phyloP scores from a whole-genome alignment of 1,140 invertebrate genomes.

The Hestina assimilis region DNA sequence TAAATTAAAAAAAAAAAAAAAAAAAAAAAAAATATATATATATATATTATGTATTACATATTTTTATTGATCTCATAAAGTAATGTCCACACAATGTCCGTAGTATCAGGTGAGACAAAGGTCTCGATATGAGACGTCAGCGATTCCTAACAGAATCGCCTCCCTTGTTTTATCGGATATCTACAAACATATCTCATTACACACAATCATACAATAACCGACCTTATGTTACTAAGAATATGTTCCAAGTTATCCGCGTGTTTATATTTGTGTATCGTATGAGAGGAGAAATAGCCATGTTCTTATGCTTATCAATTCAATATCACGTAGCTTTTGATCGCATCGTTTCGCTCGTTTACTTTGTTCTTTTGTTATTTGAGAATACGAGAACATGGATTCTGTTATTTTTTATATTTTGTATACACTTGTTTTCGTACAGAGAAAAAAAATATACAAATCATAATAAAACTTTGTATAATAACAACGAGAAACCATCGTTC shows the following conservation, averaged over 20 bases:
- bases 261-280: not conserved
- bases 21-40: too few relatives aligned
- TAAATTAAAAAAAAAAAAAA: not conserved
- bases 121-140: constrained; percentile 65
- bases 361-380: constrained; percentile 31
- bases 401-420: not conserved
- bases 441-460: too few relatives aligned
- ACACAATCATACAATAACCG: constrained; percentile 5
- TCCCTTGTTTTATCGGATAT: constrained; percentile 59
- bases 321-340: constrained; percentile 61
- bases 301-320: constrained; percentile 57
- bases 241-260: not conserved
- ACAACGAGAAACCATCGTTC: too few relatives aligned
- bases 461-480: too few relatives aligned
- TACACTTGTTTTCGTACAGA: too few relatives aligned
- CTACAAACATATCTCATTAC: constrained; percentile 11
- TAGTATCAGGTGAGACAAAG: constrained; percentile 61
- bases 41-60: too few relatives aligned
- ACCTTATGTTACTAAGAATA: not conserved
- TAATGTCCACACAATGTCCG: constrained; percentile 36
- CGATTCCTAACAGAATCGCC: constrained; percentile 61
- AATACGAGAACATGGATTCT: not conserved
- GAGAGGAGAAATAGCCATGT: constrained; percentile 20
- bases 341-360: constrained; percentile 49
- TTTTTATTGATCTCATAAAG: constrained; percentile 11